Conservation (phyloP, 2,888 invertebrate genomes). For the Eristalis tenax region DNA sequence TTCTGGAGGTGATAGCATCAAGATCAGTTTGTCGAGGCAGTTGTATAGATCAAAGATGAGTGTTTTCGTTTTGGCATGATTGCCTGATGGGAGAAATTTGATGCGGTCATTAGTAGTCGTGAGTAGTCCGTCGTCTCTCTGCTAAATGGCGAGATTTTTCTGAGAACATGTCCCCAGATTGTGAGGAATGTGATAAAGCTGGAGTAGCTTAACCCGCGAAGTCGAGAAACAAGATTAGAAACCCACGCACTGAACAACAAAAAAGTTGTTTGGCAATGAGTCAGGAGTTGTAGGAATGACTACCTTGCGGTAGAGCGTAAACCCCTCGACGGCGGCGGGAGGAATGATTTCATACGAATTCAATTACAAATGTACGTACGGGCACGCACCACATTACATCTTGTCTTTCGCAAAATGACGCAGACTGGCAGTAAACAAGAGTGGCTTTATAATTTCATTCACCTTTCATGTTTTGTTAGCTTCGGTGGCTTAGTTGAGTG, state of each 20-base stretch:
- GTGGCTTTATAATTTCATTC: not conserved
- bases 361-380: not conserved
- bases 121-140: not conserved
- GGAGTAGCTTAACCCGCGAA: not conserved
- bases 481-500: not conserved
- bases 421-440: not conserved
- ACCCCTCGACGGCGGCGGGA: not conserved
- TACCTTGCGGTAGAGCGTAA: not conserved
- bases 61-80: not conserved
- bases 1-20: not conserved
- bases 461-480: not conserved
- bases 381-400: not conserved
- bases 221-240: not conserved
- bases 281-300: not conserved
- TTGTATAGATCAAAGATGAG: not conserved
- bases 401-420: not conserved
- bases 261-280: not conserved
- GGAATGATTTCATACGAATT: not conserved
- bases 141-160: not conserved
- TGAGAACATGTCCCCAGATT: not conserved
- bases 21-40: not conserved
- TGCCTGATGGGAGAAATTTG: not conserved
- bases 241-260: not conserved
- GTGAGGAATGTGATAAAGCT: not conserved
- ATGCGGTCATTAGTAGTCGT: not conserved